Evolutionary conservation across 2,113 vertebrate genomes (phyloP), one percentile per base, ranked within the genome.

Genomic region (Halichoerus grypus): DNA sequence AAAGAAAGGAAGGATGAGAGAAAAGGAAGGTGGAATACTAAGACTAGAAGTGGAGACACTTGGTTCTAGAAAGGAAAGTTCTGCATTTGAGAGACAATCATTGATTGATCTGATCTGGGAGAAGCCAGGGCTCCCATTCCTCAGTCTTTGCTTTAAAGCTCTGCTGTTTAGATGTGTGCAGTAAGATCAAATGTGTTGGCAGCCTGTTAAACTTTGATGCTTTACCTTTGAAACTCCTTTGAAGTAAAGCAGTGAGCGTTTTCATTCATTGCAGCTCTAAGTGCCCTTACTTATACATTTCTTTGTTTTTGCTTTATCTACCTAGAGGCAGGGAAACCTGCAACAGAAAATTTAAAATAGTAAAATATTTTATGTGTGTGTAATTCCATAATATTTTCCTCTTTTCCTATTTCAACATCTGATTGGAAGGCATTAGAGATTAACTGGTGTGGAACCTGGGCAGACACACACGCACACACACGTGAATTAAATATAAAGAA

Each of bases 171-270:
- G 16, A 59, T 93, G 63, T 88, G 9, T 67, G n/a, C 42, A 69
- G 13, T 80, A 69, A 69, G 74, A 63, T 1, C 39, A 4, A 83
- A n/a, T 81, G 33, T 86, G 93, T 36, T 46, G 22, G n/a, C 61
- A 87, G 39, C 53, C 65, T 10, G 4, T 31, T 88, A 88, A n/a
- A 51, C 51, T 19, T 18, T 49, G 33, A 46, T 65, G 14, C 49
- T 92, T 85, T 87, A 77, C 72, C 74, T 85, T 28, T 81, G 63
- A 61, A 86, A 74, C 36, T 83, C 33, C 15, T 94, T 67, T 91
- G 49, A 92, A 83, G 42, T 61, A 80, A 90, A 84, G 19, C 16
- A n/a, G 14, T 24, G 28, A 88, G 5, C 42, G 46, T 87, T 89
- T 95, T 81, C 42, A 39, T 89, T 87, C 80, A 61, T 97, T 77